Conservation (phyloP, 2,113 vertebrate species). For the Accipiter cooperii region DNA sequence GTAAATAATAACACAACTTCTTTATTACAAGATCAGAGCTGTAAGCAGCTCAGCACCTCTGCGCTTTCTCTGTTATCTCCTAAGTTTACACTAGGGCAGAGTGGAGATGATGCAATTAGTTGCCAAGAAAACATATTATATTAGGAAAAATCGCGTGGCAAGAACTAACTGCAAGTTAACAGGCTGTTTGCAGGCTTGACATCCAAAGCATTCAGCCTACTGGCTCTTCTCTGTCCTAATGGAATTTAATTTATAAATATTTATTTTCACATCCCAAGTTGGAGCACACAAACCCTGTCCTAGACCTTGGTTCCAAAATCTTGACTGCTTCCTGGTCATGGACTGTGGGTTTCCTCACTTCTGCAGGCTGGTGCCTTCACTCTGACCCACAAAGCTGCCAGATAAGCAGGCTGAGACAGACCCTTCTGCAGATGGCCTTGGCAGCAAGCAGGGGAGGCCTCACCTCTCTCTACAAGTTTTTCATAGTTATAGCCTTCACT, state of each 20-base stretch:
- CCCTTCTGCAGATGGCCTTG: not conserved
- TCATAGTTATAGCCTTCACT: not conserved
- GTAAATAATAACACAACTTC: not conserved
- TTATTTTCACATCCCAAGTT: not conserved
- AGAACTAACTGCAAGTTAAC: not conserved
- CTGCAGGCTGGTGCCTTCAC: not conserved
- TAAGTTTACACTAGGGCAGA: not conserved
- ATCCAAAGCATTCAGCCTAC: not conserved
- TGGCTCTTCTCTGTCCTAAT: not conserved
- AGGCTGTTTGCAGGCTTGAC: not conserved
- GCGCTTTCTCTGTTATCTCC: not conserved
- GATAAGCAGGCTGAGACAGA: not conserved
- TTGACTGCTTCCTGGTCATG: accelerated
- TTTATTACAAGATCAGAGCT: not conserved
- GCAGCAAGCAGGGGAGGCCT: not conserved
- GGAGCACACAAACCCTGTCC: not conserved
- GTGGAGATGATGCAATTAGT: not conserved
- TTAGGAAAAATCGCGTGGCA: not conserved
- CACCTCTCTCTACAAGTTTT: not conserved
- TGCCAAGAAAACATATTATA: not conserved
- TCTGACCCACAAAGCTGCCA: not conserved
- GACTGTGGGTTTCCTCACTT: not conserved
- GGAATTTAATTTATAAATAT: constrained; percentile 11
- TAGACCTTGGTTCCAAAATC: not conserved
- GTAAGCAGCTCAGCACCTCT: not conserved